Evolutionary conservation across 2,888 invertebrate genomes (phyloP), one percentile per base, ranked within the genome.

Genomic region (Limenitis camilla): DNA sequence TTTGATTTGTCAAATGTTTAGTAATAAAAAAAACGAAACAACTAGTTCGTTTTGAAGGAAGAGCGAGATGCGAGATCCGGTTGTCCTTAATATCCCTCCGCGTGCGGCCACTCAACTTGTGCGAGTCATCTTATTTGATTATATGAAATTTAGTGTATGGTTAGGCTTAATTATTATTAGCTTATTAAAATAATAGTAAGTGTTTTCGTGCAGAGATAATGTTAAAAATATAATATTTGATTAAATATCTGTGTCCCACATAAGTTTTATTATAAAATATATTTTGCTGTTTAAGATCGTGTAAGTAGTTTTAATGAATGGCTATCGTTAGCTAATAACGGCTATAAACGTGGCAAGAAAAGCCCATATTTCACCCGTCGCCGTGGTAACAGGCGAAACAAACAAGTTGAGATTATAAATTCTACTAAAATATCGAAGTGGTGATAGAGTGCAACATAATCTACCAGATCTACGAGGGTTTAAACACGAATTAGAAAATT

Each of bases 101-200:
- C 78, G 85, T 84, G 83, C 79, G 81, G 83, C 76, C 85, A 78
- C 72, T 78, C 71, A 66, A 75, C 70, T 78, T 74, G 58, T 76
- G 80, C 83, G 69, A 85, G 86, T 87, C 87, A 87, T 87, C 71
- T 69, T 69, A 78, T 83, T 85, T 85, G 84, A 87, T 86, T 85
- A 81, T 82, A 65, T 70, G 72, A 72, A 79, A 76, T 76, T 78
- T 76, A 74, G 74, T 77, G 71, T 69, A 78, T 85, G 85, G 86
- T 84, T 84, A 78, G 76, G 78, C 73, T 76, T 83, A 83, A 86
- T 83, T 44, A 10, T 33, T 19, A 19, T 19, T 19, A 19, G 19
- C 19, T 19, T 19, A 19, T 19, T 19, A 19, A 19, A 19, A 19
- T 19, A 19, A 19, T 19, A 19, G 19, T 19, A n/a, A n/a, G n/a